phyloP scores from a whole-genome alignment of 2,113 vertebrate species.

The Sprattus sprattus region DNA sequence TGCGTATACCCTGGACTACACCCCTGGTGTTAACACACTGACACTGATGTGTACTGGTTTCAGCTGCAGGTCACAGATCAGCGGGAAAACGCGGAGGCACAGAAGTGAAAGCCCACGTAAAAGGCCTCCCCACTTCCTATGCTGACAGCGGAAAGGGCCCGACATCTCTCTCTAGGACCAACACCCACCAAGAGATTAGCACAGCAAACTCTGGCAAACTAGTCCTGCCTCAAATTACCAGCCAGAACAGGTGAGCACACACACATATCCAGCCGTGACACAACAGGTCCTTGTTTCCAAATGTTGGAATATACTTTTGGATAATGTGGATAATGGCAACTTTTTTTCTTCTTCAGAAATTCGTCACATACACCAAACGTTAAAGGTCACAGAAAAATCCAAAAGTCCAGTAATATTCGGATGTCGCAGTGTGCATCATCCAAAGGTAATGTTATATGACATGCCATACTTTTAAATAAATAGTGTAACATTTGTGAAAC shows the following conservation, averaged over 20 bases:
- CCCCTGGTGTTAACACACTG: no score
- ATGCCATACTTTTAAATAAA: background rate
- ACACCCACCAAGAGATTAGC: background rate
- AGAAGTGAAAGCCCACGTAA: background rate
- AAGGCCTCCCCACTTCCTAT: background rate
- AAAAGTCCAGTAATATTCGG: background rate
- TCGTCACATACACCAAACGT: conserved; percentile 16
- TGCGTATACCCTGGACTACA: no score
- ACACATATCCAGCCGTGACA: background rate
- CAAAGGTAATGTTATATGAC: background rate
- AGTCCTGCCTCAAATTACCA: background rate
- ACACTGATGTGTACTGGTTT: background rate
- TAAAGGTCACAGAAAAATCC: conserved; percentile 16
- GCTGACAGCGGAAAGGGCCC: background rate
- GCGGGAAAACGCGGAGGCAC: background rate
- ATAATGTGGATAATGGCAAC: no score
- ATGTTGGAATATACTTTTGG: no score
- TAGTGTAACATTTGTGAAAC: background rate
- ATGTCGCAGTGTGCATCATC: background rate
- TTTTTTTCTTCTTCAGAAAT: background rate
- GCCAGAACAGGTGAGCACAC: background rate
- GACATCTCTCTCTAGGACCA: background rate
- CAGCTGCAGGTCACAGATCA: background rate
- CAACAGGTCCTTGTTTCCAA: no score
- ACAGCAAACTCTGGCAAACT: background rate